phyloP scores from a whole-genome alignment of 2,113 vertebrate genomes.

The Gnathonemus echidnorhynchus region DNA sequence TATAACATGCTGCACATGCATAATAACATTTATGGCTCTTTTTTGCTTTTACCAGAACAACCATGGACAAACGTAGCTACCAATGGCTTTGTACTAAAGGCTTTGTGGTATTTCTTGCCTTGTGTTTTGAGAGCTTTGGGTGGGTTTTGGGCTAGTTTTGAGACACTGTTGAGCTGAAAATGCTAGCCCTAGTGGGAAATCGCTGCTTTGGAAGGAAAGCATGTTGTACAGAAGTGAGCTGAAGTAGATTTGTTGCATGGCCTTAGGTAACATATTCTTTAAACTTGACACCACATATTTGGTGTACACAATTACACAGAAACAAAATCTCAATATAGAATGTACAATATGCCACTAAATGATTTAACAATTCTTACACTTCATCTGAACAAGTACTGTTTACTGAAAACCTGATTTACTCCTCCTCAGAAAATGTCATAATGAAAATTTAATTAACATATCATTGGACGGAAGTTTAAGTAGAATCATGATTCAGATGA shows the following conservation, averaged over 20 bases:
- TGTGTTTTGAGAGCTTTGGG: neutral
- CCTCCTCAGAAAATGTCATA: neutral
- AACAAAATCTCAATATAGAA: neutral
- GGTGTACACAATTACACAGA: neutral
- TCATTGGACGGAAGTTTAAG: conserved; percentile 36
- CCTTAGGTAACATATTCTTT: neutral
- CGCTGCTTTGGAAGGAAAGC: neutral
- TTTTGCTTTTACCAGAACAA: neutral
- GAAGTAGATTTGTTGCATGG: neutral
- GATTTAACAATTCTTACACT: neutral
- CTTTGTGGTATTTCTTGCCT: neutral
- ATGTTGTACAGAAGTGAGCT: neutral
- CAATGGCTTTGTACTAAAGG: neutral
- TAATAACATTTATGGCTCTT: neutral
- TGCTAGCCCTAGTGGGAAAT: neutral
- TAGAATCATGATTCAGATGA: conserved; percentile 38
- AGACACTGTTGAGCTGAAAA: neutral
- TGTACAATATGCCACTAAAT: neutral
- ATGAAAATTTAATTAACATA: neutral
- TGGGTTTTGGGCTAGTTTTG: neutral
- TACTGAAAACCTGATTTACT: conserved; percentile 5
- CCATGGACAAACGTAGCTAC: neutral
- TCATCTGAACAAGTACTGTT: conserved; percentile 2
- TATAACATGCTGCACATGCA: neutral
- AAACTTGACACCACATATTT: neutral